Percentiles rank a stretch among this genome's conserved stretches.
These are phyloP conservation scores for Agrotis clavis DNA, from an alignment of 2,888 invertebrate species.

Conservation along the genomic window DNA sequence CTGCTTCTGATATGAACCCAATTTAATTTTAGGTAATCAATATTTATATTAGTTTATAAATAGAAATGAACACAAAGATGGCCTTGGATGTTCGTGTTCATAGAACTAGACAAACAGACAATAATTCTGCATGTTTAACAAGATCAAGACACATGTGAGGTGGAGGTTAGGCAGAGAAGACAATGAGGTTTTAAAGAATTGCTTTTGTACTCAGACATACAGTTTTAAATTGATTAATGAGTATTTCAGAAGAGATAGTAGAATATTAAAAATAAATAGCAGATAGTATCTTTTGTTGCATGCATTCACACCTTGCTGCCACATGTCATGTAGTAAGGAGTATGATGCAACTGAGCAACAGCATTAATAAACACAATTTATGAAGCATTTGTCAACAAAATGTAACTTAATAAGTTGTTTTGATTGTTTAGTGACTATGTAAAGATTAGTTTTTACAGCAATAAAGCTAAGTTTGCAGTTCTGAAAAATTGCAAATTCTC, in stretches of 20 bases:
- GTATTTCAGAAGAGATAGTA: not conserved
- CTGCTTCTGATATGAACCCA: constrained; percentile 2
- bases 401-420: not conserved
- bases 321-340: not conserved
- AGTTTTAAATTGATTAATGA: not conserved
- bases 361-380: not conserved
- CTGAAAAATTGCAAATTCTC: not conserved
- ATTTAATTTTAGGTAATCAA: constrained; percentile 35
- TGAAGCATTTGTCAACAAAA: constrained; percentile 14
- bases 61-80: constrained; percentile 44
- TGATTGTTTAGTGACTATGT: constrained; percentile 1
- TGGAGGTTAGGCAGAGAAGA: not conserved
- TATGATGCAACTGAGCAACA: constrained; percentile 23
- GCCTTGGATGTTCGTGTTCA: constrained; percentile 36
- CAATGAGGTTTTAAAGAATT: not conserved
- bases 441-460: not conserved
- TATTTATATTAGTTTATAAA: constrained; percentile 39
- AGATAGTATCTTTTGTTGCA: not conserved
- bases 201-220: not conserved
- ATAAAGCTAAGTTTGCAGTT: not conserved
- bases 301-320: not conserved
- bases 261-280: not conserved
- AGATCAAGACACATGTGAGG: constrained; percentile 12
- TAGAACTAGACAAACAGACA: constrained; percentile 22
- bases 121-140: constrained; percentile 19